Evolutionary conservation across 2,797 vertebrate species (phyloP).

Genomic region (Chaetophractus vellerosus): DNA sequence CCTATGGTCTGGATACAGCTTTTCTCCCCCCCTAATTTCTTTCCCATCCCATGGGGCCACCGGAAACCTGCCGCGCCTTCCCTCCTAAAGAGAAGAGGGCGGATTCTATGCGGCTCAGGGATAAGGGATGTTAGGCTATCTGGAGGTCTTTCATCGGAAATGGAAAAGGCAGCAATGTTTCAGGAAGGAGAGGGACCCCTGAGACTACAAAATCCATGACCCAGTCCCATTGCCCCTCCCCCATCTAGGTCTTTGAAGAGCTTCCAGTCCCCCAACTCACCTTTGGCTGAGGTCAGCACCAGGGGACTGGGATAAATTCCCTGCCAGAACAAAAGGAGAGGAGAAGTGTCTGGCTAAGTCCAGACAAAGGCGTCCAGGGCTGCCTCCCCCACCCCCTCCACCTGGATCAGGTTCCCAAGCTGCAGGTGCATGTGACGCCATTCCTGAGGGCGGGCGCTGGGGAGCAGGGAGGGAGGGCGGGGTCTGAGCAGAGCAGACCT

Average conservation of each 20-base stretch:
- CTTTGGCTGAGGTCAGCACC: constrained; percentile 65
- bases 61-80: background rate
- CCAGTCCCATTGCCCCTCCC: background rate
- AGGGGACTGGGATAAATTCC: constrained; percentile 57
- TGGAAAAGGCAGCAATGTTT: background rate
- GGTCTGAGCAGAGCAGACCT: constrained; percentile 12
- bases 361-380: constrained; percentile 78
- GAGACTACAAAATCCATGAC: background rate
- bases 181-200: background rate
- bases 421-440: constrained; percentile 84
- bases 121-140: background rate
- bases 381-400: constrained; percentile 74
- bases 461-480: constrained; percentile 62
- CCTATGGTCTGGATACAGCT: background rate
- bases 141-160: constrained; percentile 27
- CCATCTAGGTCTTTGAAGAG: constrained; percentile 4
- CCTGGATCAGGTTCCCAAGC: constrained; percentile 84
- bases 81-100: background rate
- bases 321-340: constrained; percentile 78
- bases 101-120: background rate
- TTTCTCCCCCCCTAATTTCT: background rate
- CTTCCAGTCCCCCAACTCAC: constrained; percentile 73
- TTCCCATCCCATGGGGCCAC: background rate
- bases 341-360: constrained; percentile 68
- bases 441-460: constrained; percentile 78